Evolutionary conservation across 2,113 vertebrate genomes (phyloP).

Genomic region (Ictalurus furcatus): DNA sequence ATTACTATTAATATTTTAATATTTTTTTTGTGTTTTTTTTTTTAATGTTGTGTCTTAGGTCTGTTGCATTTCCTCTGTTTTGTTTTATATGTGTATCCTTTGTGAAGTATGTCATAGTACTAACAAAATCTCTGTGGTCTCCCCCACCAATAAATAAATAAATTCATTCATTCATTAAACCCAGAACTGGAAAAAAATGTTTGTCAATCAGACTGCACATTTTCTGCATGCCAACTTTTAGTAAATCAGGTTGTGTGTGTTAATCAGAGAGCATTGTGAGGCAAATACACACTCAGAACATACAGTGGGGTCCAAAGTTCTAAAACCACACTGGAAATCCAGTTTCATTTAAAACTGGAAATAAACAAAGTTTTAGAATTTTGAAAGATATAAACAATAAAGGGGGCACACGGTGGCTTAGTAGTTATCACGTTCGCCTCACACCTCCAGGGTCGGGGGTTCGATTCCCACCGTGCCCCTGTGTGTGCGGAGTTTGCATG

Average conservation of each 20-base stretch:
- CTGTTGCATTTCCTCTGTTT: neutral
- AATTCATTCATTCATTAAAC: too few species aligned
- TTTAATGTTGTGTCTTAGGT: neutral
- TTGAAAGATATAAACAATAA: neutral
- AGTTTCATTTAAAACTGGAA: neutral
- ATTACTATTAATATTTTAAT: neutral
- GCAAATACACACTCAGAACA: neutral
- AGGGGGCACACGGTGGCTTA: too few species aligned
- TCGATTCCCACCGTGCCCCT: too few species aligned
- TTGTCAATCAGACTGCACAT: neutral
- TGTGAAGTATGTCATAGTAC: neutral
- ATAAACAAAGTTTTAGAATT: neutral
- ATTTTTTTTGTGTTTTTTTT: neutral
- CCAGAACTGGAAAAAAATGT: too few species aligned
- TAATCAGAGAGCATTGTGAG: neutral
- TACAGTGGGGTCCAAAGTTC: too few species aligned
- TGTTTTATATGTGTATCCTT: neutral
- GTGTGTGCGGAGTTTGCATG: too few species aligned
- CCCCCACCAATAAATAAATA: too few species aligned
- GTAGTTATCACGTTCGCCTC: too few species aligned
- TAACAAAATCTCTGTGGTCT: neutral
- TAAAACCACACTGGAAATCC: too few species aligned
- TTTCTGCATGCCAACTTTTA: neutral
- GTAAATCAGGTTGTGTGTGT: neutral
- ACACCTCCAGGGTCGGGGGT: too few species aligned